phyloP scores from a whole-genome alignment of 2,797 vertebrate genomes.

The Craterocephalus amniculus region DNA sequence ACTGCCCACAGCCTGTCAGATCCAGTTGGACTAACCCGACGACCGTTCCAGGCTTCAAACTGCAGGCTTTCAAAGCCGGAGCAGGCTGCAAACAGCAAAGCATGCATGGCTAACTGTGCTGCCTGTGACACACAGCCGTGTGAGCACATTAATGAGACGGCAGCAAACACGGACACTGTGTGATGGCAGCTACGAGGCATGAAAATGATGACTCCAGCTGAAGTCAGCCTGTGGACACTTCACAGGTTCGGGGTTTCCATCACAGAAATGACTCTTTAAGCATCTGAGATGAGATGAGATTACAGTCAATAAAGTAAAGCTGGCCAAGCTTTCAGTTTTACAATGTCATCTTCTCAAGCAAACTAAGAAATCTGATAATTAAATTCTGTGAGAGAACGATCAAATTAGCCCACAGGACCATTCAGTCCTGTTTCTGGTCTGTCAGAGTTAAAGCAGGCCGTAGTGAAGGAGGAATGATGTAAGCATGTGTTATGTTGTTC shows the following conservation, averaged over 20 bases:
- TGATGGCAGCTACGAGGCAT: conserved; percentile 43
- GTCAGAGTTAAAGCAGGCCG: conserved; percentile 66
- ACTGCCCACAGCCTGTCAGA: conserved; percentile 61
- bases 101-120: conserved; percentile 65
- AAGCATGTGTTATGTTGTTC: conserved; percentile 62
- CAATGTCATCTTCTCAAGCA: not conserved
- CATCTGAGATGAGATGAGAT: conserved; percentile 47
- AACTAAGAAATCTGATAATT: conserved; percentile 32
- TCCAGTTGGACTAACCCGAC: conserved; percentile 41
- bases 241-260: conserved; percentile 53
- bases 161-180: conserved; percentile 36
- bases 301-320: conserved; percentile 29
- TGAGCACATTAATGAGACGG: conserved; percentile 62
- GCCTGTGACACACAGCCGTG: conserved; percentile 60
- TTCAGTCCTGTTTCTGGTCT: conserved; percentile 33
- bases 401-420: conserved; percentile 13
- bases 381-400: conserved; percentile 22
- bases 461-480: conserved; percentile 63
- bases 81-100: conserved; percentile 50
- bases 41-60: conserved; percentile 50
- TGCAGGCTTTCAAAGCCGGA: conserved; percentile 44
- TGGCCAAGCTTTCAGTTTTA: conserved; percentile 48
- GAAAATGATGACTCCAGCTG: conserved; percentile 36
- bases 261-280: conserved; percentile 47
- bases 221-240: conserved; percentile 42